Evolutionary conservation across 64 coral and sea anemone genomes (phyloP).

Genomic region (Actinia equina): DNA sequence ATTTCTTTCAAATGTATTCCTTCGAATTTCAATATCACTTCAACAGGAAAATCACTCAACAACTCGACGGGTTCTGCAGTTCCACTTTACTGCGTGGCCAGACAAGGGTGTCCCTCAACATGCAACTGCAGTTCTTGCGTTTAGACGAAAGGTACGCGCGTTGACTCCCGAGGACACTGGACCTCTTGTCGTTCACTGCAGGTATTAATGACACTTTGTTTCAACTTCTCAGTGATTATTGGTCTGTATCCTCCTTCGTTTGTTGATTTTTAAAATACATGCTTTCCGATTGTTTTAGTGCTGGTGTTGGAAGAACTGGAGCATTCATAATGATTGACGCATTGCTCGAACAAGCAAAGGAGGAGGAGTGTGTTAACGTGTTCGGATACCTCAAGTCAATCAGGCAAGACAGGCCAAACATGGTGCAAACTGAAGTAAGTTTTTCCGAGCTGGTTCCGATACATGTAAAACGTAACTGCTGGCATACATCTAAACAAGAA

Average conservation of each 20-base stretch:
- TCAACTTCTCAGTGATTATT: too few species aligned
- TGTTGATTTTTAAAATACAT: not conserved
- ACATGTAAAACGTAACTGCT: too few species aligned
- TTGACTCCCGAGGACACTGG: conserved; percentile 21
- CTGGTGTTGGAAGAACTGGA: conserved; percentile 68
- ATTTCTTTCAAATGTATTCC: too few species aligned
- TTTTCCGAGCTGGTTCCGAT: not conserved
- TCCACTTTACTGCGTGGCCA: conserved; percentile 47
- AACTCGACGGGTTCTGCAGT: conserved; percentile 17
- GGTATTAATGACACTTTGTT: conserved; percentile 14
- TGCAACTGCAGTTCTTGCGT: conserved; percentile 38
- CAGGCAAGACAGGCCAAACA: conserved; percentile 39
- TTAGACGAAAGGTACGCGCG: conserved; percentile 40
- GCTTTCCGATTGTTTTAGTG: conserved; percentile 27
- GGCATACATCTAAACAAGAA: not conserved
- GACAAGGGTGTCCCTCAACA: conserved; percentile 56
- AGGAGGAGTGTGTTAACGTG: conserved; percentile 23
- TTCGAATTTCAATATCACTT: too few species aligned
- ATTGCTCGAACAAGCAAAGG: conserved; percentile 59
- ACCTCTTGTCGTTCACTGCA: conserved; percentile 68
- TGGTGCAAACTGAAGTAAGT: conserved; percentile 51
- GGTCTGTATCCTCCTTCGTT: not conserved
- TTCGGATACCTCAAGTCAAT: conserved; percentile 40
- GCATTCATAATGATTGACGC: conserved; percentile 62
- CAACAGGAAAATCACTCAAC: not conserved